Evolutionary conservation across 2,888 invertebrate genomes (phyloP).

Genomic region (Calliopum simillimum): DNA sequence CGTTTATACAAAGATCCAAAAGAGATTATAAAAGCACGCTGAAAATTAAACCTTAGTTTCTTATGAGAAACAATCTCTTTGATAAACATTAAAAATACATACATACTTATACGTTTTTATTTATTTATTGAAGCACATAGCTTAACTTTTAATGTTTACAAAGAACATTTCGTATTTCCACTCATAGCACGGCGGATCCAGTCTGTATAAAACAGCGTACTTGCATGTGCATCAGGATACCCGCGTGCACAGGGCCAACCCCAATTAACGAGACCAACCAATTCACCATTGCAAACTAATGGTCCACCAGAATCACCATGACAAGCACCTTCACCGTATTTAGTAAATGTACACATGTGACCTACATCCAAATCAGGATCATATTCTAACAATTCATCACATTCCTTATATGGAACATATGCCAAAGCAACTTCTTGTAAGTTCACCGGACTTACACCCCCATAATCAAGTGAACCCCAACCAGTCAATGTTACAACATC

Average conservation of each 20-base stretch:
- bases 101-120: no score
- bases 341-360: conserved; percentile 34
- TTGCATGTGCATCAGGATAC: conserved; percentile 59
- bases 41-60: no score
- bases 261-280: conserved; percentile 64
- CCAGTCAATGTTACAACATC: conserved; percentile 71
- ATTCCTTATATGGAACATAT: conserved; percentile 69
- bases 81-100: no score
- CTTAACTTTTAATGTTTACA: neutral
- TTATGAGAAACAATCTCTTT: no score
- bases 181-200: conserved; percentile 57
- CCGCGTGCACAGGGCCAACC: conserved; percentile 61
- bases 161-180: conserved; percentile 31
- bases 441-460: conserved; percentile 68
- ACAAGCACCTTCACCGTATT: conserved; percentile 68
- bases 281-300: conserved; percentile 48
- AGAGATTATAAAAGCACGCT: no score
- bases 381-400: conserved; percentile 67
- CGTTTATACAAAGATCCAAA: no score
- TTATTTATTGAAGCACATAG: no score
- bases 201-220: conserved; percentile 52
- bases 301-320: conserved; percentile 64
- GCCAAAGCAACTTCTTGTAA: conserved; percentile 70
- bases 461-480: conserved; percentile 70
- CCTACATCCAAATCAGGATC: conserved; percentile 66